Conservation (phyloP, 2,888 invertebrate species). For the Romanomermis culicivorax region DNA sequence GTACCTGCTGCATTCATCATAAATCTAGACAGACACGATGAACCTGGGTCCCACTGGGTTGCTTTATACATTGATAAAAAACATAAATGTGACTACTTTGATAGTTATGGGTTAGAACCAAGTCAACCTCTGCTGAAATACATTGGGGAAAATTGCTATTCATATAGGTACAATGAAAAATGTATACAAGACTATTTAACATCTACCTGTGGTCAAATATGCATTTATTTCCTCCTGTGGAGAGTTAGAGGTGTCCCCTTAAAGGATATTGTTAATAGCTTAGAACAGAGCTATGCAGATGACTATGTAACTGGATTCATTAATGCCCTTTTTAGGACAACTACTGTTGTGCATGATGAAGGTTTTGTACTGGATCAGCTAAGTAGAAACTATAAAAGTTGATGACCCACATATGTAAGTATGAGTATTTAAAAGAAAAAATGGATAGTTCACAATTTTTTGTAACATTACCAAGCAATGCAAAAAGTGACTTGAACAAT, state of each 20-base stretch:
- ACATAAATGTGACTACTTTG: not conserved
- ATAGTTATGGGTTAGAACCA: not conserved
- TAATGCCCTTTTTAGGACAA: not conserved
- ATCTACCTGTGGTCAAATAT: not conserved
- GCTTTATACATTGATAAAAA: not conserved
- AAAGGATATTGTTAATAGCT: not conserved
- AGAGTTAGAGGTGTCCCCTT: too few species aligned
- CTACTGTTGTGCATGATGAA: not conserved
- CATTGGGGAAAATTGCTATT: not conserved
- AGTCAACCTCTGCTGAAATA: not conserved
- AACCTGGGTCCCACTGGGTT: constrained; percentile 1
- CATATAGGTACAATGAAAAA: not conserved
- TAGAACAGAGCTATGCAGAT: not conserved
- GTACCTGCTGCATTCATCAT: too few species aligned
- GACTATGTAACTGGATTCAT: not conserved
- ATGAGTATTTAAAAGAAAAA: too few species aligned
- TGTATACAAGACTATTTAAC: not conserved
- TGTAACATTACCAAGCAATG: too few species aligned
- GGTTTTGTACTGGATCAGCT: too few species aligned
- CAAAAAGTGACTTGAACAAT: too few species aligned
- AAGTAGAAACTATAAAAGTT: too few species aligned
- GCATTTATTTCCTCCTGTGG: not conserved
- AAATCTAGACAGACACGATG: too few species aligned
- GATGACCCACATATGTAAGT: too few species aligned
- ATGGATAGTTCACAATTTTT: too few species aligned